These are phyloP conservation scores for Porphyrio hochstetteri DNA, from an alignment of 2,113 vertebrate genomes.

Conservation along the genomic window DNA sequence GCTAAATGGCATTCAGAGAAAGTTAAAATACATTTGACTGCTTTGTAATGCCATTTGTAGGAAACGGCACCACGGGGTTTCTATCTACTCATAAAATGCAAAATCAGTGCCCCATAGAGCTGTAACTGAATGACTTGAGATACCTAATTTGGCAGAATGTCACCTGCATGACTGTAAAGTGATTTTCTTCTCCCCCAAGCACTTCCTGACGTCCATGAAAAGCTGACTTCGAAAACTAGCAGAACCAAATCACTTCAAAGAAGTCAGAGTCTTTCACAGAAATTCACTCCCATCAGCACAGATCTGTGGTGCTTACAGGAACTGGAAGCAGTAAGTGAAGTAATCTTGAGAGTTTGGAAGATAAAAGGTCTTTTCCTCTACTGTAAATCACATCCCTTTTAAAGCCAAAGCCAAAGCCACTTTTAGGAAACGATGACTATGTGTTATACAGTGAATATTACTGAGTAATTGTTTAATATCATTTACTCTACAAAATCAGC, in stretches of 20 bases:
- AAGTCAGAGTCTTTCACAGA: constrained; percentile 26
- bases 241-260: constrained; percentile 40
- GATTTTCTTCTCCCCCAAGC: neutral
- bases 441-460: neutral
- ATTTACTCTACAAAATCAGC: neutral
- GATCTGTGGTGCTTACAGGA: constrained; percentile 33
- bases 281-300: constrained; percentile 8
- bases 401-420: neutral
- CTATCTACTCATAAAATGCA: neutral
- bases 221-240: constrained; percentile 29
- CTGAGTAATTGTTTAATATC: constrained; percentile 2
- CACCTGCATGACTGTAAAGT: neutral
- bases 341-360: neutral
- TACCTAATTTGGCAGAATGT: neutral
- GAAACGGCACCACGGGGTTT: neutral
- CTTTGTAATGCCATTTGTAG: neutral
- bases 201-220: constrained; percentile 57
- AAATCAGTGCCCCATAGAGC: neutral
- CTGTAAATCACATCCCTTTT: neutral
- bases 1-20: neutral
- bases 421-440: neutral
- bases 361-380: neutral
- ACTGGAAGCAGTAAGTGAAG: constrained; percentile 20
- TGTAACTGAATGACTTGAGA: neutral
- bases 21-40: neutral